Conservation (phyloP, 2,797 vertebrate genomes). For the Sebastes kiyomatsui region DNA sequence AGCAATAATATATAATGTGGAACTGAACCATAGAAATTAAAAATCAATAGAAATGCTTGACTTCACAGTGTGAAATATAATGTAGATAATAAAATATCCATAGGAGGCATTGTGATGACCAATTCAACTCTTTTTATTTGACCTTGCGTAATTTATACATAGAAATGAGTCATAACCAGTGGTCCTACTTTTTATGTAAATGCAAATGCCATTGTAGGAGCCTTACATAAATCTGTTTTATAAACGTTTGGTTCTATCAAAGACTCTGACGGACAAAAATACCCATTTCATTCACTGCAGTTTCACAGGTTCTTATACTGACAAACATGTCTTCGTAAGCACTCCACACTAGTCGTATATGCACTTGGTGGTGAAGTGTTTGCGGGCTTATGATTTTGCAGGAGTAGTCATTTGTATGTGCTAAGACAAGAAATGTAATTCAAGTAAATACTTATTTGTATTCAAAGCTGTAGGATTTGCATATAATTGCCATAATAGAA, state of each 20-base stretch:
- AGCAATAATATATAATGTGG: background rate
- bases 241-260: background rate
- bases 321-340: background rate
- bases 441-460: slow-evolving; percentile 46
- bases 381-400: slow-evolving; percentile 5
- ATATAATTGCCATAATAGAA: slow-evolving; percentile 43
- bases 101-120: background rate
- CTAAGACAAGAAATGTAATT: slow-evolving; percentile 32
- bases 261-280: background rate
- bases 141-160: background rate
- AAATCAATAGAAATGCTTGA: background rate
- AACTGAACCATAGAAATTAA: background rate
- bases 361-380: slow-evolving; percentile 8
- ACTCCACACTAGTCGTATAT: background rate
- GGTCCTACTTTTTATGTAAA: background rate
- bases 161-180: background rate
- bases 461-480: slow-evolving; percentile 54
- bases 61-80: background rate
- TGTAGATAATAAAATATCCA: background rate
- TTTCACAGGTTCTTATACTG: background rate
- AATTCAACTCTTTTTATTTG: background rate
- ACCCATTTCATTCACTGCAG: background rate
- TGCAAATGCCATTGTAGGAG: background rate
- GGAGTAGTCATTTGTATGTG: background rate
- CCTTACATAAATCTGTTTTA: background rate